Evolutionary conservation across 1,140 invertebrate species (phyloP).

Genomic region (Gerris buenoi): DNA sequence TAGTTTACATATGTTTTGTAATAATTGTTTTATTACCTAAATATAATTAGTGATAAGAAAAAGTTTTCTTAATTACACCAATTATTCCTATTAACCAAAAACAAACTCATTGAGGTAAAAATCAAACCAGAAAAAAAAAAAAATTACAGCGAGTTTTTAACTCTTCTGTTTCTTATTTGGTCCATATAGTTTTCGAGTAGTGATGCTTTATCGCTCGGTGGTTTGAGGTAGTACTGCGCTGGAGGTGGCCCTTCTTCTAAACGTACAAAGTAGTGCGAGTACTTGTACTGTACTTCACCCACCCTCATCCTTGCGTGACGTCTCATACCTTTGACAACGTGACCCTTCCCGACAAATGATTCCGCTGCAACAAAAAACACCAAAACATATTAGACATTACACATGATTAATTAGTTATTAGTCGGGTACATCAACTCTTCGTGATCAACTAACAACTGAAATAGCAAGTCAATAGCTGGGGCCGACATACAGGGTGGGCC

Average conservation of each 20-base stretch:
- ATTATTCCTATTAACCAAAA: too few species aligned
- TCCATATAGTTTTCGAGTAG: constrained; percentile 57
- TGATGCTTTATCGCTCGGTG: constrained; percentile 49
- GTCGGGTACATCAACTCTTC: too few species aligned
- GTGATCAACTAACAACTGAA: too few species aligned
- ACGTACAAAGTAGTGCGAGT: constrained; percentile 75
- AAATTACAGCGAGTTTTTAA: constrained; percentile 48
- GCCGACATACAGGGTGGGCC: too few species aligned
- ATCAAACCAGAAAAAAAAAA: not conserved
- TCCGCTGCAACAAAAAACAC: constrained; percentile 54
- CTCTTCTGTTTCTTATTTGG: constrained; percentile 50
- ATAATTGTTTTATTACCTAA: too few species aligned
- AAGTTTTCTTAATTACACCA: too few species aligned
- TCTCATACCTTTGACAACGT: constrained; percentile 61
- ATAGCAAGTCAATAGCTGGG: too few species aligned
- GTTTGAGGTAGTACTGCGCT: constrained; percentile 51
- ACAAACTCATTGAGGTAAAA: too few species aligned
- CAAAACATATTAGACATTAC: too few species aligned
- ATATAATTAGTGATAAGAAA: too few species aligned
- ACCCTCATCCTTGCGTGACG: constrained; percentile 56
- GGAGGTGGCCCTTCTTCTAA: constrained; percentile 86
- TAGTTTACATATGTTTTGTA: too few species aligned
- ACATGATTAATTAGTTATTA: too few species aligned
- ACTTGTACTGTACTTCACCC: constrained; percentile 59
- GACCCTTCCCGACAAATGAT: constrained; percentile 62